A percentile compares a stretch with the other conserved stretches of the same genome.
phyloP scores from a whole-genome alignment of 1,140 invertebrate genomes.

The Melanaphis sacchari region DNA sequence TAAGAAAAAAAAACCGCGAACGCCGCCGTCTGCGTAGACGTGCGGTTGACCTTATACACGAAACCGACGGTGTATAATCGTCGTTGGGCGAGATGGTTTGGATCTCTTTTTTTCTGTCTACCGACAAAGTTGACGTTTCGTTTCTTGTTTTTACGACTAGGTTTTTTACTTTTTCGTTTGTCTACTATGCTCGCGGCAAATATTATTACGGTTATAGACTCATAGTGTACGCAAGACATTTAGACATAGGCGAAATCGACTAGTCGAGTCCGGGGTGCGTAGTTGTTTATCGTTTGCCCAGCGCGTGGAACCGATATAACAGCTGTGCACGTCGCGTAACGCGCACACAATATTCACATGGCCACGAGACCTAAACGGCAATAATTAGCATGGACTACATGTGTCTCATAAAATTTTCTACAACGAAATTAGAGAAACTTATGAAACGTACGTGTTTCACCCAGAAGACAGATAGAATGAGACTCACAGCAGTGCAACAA shows the following conservation, averaged over 20 bases:
- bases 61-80: not conserved
- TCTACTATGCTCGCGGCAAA: not conserved
- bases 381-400: not conserved
- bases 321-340: not conserved
- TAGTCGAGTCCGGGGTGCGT: not conserved
- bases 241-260: not conserved
- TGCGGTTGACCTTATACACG: conserved; percentile 40
- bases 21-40: not conserved
- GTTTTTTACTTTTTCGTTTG: not conserved
- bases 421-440: not conserved
- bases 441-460: not conserved
- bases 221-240: not conserved
- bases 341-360: not conserved
- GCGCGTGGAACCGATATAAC: not conserved
- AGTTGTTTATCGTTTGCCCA: not conserved
- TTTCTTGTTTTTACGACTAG: not conserved
- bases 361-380: conserved; percentile 22
- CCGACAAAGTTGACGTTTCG: not conserved
- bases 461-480: not conserved
- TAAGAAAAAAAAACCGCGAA: conserved; percentile 7
- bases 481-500: not conserved
- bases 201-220: not conserved
- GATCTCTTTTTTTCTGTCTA: not conserved
- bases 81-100: not conserved
- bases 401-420: not conserved